These are phyloP conservation scores for Saccostrea cuccullata DNA, from an alignment of 1,140 invertebrate genomes.

Conservation along the genomic window DNA sequence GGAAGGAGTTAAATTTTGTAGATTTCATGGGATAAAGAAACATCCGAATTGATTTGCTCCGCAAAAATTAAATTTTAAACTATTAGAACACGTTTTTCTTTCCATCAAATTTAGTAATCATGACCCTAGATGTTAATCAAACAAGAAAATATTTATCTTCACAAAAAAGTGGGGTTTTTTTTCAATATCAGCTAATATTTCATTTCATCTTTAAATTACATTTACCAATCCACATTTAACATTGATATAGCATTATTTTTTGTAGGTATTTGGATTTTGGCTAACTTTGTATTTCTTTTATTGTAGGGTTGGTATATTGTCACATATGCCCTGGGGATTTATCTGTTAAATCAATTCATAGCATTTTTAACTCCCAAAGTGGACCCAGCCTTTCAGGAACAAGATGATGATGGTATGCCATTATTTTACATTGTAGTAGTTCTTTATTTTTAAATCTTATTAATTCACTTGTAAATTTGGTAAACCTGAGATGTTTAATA, in stretches of 20 bases:
- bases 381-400: constrained; percentile 91
- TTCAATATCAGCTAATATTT: not conserved
- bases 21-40: too few relatives aligned
- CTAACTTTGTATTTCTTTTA: constrained; percentile 61
- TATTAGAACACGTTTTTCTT: too few relatives aligned
- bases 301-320: constrained; percentile 99
- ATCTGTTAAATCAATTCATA: constrained; percentile 99
- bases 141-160: too few relatives aligned
- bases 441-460: not conserved
- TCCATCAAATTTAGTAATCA: too few relatives aligned
- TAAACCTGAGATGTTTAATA: not conserved
- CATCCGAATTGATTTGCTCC: too few relatives aligned
- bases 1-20: too few relatives aligned
- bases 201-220: not conserved
- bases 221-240: not conserved
- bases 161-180: too few relatives aligned
- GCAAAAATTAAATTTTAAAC: too few relatives aligned
- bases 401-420: constrained; percentile 84
- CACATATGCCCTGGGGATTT: constrained; percentile 98
- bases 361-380: constrained; percentile 99
- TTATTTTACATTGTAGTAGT: not conserved
- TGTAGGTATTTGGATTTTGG: constrained; percentile 44
- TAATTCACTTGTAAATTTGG: not conserved
- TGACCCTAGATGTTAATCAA: too few relatives aligned
- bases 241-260: not conserved